Evolutionary conservation across 2,113 vertebrate species (phyloP).

Genomic region (Charina bottae): DNA sequence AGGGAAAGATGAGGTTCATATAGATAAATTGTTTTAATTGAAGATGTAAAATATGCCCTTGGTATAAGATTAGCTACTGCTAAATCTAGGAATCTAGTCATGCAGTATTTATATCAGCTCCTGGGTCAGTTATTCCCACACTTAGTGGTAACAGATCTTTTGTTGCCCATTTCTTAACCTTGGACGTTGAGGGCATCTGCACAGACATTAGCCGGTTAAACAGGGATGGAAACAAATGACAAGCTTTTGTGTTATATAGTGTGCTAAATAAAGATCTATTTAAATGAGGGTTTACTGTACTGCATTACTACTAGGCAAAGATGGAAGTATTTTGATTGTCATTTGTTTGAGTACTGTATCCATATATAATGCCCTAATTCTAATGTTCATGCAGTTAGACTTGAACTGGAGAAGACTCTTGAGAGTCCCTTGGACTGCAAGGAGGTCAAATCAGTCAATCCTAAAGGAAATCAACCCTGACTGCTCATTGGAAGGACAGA

Average conservation of each 20-base stretch:
- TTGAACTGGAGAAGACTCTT: no score
- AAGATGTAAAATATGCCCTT: not conserved
- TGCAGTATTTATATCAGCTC: not conserved
- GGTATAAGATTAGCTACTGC: not conserved
- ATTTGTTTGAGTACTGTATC: not conserved
- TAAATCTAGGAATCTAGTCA: not conserved
- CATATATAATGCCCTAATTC: rapidly evolving
- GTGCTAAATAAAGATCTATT: not conserved
- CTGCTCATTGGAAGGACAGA: no score
- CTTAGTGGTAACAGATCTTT: not conserved
- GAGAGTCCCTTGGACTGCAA: no score
- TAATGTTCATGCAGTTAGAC: not conserved
- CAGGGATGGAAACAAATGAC: not conserved
- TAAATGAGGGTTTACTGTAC: not conserved
- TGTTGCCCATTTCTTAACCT: not conserved
- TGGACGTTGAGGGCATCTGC: not conserved
- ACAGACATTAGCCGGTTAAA: not conserved
- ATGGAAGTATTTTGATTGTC: not conserved
- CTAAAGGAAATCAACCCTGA: no score
- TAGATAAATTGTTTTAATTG: not conserved
- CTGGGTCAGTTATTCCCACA: not conserved
- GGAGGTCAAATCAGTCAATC: no score
- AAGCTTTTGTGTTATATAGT: not conserved
- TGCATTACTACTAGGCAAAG: not conserved
- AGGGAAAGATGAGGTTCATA: not conserved